These are phyloP conservation scores for Pammene fasciana DNA, from an alignment of 2,888 invertebrate genomes.

Conservation along the genomic window DNA sequence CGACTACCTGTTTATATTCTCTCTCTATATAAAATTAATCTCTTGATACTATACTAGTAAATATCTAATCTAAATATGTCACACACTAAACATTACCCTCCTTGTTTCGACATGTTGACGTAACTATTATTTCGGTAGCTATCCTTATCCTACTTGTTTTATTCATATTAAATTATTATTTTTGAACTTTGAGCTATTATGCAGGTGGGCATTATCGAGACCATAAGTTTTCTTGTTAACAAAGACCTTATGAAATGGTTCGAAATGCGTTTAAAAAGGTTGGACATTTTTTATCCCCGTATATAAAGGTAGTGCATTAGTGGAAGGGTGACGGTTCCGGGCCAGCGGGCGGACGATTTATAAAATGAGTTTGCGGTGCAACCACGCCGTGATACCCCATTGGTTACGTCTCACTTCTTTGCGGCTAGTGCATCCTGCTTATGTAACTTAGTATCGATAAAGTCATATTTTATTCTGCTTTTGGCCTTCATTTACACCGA, in stretches of 20 bases:
- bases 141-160: too few species aligned
- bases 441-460: constrained; percentile 22
- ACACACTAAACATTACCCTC: too few species aligned
- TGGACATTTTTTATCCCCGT: constrained; percentile 23
- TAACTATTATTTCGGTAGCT: too few species aligned
- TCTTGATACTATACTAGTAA: too few species aligned
- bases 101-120: too few species aligned
- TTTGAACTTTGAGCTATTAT: too few species aligned
- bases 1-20: too few species aligned
- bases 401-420: constrained; percentile 83
- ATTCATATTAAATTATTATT: too few species aligned
- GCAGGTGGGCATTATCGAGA: too few species aligned
- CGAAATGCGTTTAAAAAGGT: constrained; percentile 1
- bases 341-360: constrained; percentile 77
- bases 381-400: constrained; percentile 81
- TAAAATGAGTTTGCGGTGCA: constrained; percentile 83
- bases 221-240: background rate
- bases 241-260: background rate
- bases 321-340: constrained; percentile 78
- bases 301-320: constrained; percentile 61
- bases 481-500: too few species aligned
- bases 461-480: background rate
- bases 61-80: too few species aligned
- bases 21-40: too few species aligned
- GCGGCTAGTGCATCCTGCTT: constrained; percentile 49